Evolutionary conservation across 2,888 invertebrate genomes (phyloP).

Genomic region (Drosophila neotestacea): DNA sequence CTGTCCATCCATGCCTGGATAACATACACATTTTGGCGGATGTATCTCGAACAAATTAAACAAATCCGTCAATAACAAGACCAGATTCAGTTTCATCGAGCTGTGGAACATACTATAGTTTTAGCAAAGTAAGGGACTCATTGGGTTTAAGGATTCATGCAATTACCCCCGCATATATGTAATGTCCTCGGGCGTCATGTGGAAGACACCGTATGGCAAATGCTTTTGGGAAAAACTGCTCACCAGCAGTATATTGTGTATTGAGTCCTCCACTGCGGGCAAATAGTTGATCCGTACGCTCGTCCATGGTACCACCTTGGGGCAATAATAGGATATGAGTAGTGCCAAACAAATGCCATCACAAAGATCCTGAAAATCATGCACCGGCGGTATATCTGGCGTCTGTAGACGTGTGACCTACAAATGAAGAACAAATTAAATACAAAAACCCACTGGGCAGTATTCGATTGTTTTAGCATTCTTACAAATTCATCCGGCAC

Average conservation of each 20-base stretch:
- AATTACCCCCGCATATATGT: conserved; percentile 95
- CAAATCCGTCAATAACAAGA: conserved; percentile 96
- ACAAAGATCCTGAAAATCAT: conserved; percentile 94
- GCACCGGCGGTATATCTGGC: conserved; percentile 89
- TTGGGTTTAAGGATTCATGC: not conserved
- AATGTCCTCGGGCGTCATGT: conserved; percentile 97
- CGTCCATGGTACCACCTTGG: conserved; percentile 90
- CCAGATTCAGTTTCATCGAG: conserved; percentile 95
- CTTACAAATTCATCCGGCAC: conserved; percentile 83
- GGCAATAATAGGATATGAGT: conserved; percentile 96
- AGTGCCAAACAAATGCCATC: conserved; percentile 96
- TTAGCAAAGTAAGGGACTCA: not conserved
- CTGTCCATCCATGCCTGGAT: conserved; percentile 89
- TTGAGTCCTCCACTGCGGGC: conserved; percentile 89
- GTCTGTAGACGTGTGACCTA: conserved; percentile 87
- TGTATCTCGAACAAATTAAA: conserved; percentile 97
- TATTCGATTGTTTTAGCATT: not conserved
- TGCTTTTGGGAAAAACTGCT: conserved; percentile 93
- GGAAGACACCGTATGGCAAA: conserved; percentile 95
- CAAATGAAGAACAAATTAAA: not conserved
- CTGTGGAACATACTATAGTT: conserved; percentile 85
- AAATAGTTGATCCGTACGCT: conserved; percentile 87
- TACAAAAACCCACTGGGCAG: not conserved
- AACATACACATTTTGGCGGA: conserved; percentile 94
- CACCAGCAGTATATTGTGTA: conserved; percentile 95